Evolutionary conservation across 2,888 invertebrate genomes (phyloP), one percentile per base, ranked within the genome.

Genomic region (Caradrina kadenii): DNA sequence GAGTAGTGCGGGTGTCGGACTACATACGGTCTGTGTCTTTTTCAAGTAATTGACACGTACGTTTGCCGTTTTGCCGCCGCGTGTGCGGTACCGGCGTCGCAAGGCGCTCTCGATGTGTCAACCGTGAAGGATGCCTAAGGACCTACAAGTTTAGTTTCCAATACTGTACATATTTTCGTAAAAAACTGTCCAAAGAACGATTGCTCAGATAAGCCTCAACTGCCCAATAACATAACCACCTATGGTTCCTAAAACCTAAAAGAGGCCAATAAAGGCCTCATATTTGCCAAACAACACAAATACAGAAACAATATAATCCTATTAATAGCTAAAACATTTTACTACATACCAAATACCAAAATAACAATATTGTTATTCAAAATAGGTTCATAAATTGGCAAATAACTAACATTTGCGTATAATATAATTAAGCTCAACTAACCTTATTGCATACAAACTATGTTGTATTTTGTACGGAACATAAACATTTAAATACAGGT

Each of bases 371-470:
- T 21, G 35, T 8, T 5, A 21, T 11, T 17, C 19, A 19, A 54
- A 65, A 65, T 61, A 5, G 19, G 17, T 52, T 31, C 31, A 65
- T 69, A 75, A 77, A 75, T 62, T 49, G 21, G 21, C 39, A 55
- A 75, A 74, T 52, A 65, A 65, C 49, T n/a, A 77, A 69, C 55
- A 69, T 68, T 80, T 52, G 62, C 53, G 53, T 65, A 50, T 65
- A 79, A 39, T 69, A 54, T 75, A 79, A 77, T 79, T 79, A 69
- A 49, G 31, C 17, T 55, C 56, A 56, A 66, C 13, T 60, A 52
- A 58, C 21, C 15, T 76, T 70, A 66, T 58, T 66, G 75, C 56
- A 49, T n/a, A 58, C 60, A 63, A 76, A 50, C 62, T 58, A 54
- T 66, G 54, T 61, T 31, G 3, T 31, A 59, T 62, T 55, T 69